Evolutionary conservation across 1,140 invertebrate genomes (phyloP).

Genomic region (Drosophila bocki): DNA sequence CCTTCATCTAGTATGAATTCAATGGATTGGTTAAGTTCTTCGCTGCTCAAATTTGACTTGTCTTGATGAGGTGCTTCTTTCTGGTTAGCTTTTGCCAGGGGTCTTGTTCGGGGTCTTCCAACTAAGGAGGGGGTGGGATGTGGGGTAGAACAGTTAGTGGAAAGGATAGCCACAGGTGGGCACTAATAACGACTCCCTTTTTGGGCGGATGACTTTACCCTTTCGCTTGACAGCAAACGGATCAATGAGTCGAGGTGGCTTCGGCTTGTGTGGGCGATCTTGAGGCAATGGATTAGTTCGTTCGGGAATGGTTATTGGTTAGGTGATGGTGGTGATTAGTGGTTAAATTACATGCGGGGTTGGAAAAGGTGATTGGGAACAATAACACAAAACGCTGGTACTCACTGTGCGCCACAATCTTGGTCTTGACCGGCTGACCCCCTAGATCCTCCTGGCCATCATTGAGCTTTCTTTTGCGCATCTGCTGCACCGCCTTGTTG

Average conservation of each 20-base stretch:
- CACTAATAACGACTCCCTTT: not conserved
- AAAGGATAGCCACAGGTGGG: conserved; percentile 2
- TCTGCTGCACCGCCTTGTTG: conserved; percentile 51
- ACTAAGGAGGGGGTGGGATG: conserved; percentile 48
- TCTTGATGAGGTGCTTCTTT: conserved; percentile 34
- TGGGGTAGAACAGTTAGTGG: conserved; percentile 57
- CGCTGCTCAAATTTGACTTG: conserved; percentile 49
- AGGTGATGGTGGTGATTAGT: conserved; percentile 1
- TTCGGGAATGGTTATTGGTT: conserved; percentile 5
- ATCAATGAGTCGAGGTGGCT: conserved; percentile 70
- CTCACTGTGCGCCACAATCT: conserved; percentile 66
- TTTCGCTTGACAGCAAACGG: conserved; percentile 82
- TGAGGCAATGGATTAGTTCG: conserved; percentile 11
- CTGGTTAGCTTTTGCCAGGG: conserved; percentile 45
- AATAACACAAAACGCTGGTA: not conserved
- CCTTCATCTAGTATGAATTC: conserved; percentile 76
- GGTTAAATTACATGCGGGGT: conserved; percentile 25
- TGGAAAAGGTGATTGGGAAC: not conserved
- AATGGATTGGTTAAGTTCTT: conserved; percentile 80
- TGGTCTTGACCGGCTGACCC: conserved; percentile 52
- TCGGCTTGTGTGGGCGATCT: conserved; percentile 60
- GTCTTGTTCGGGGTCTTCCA: conserved; percentile 85
- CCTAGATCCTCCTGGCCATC: conserved; percentile 35
- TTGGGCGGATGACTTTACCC: conserved; percentile 59
- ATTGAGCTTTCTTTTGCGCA: conserved; percentile 56